These are phyloP conservation scores for Nesometra sesokonis DNA, from an alignment of 35 echinoderm and acorn worm species.

Conservation along the genomic window DNA sequence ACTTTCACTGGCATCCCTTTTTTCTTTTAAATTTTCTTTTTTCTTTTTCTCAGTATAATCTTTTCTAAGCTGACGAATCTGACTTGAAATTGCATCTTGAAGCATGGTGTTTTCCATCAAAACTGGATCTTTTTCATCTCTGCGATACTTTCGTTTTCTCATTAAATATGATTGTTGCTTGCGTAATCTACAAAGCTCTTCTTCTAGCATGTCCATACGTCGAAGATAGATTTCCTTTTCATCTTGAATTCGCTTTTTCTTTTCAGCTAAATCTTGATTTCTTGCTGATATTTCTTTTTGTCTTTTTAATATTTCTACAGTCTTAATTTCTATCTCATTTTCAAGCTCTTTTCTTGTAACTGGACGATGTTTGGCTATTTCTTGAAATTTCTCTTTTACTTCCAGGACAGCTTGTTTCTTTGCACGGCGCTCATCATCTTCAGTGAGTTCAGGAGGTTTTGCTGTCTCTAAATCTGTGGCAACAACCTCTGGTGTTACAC, in stretches of 20 bases:
- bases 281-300: background rate
- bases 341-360: background rate
- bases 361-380: background rate
- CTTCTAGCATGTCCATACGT: constrained; percentile 46
- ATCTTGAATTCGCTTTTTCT: background rate
- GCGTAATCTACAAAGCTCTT: constrained; percentile 43
- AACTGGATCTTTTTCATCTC: constrained; percentile 69
- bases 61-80: constrained; percentile 44
- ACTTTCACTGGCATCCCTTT: background rate
- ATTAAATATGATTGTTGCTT: constrained; percentile 75
- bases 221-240: background rate
- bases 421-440: background rate
- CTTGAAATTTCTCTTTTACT: background rate
- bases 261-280: background rate
- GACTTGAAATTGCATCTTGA: constrained; percentile 65
- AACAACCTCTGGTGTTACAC: background rate
- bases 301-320: background rate
- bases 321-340: background rate
- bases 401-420: background rate
- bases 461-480: background rate
- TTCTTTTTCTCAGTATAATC: constrained; percentile 47
- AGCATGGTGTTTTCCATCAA: constrained; percentile 56
- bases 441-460: background rate
- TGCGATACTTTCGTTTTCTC: constrained; percentile 54
- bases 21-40: constrained; percentile 8